Conservation (phyloP, 2,797 vertebrate genomes). For the Atherinosoma microstoma region DNA sequence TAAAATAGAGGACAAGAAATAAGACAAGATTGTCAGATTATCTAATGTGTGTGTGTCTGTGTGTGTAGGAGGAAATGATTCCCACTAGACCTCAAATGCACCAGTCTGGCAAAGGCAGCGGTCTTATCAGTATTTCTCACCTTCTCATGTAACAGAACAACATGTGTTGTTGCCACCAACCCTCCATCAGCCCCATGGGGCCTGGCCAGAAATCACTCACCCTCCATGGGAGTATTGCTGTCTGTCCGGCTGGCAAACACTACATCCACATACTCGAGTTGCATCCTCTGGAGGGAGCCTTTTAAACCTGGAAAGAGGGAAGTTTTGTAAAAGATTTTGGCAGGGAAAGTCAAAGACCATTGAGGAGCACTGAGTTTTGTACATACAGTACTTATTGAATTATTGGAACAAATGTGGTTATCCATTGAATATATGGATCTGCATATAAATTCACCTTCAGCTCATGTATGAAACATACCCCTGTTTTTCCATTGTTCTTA, state of each 20-base stretch:
- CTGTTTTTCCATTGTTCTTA: neutral
- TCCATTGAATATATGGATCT: constrained; percentile 21
- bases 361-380: neutral
- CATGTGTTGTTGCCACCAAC: constrained; percentile 43
- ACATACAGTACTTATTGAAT: neutral
- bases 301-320: constrained; percentile 85
- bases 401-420: neutral
- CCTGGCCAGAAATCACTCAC: constrained; percentile 79
- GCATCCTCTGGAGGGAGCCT: constrained; percentile 95
- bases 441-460: constrained; percentile 11
- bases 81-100: constrained; percentile 30
- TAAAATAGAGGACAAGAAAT: constrained; percentile 65
- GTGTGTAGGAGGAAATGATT: constrained; percentile 21
- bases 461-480: neutral
- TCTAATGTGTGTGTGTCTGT: constrained; percentile 20
- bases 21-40: constrained; percentile 55
- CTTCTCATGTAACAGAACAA: constrained; percentile 65
- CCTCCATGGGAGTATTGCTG: constrained; percentile 98
- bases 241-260: constrained; percentile 98
- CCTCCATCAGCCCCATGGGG: constrained; percentile 1
- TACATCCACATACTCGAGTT: constrained; percentile 97
- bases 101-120: constrained; percentile 2
- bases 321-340: neutral
- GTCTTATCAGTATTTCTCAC: constrained; percentile 57
- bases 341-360: neutral